phyloP scores from a whole-genome alignment of 2,797 vertebrate genomes.

The Mormyrops attenuatus region DNA sequence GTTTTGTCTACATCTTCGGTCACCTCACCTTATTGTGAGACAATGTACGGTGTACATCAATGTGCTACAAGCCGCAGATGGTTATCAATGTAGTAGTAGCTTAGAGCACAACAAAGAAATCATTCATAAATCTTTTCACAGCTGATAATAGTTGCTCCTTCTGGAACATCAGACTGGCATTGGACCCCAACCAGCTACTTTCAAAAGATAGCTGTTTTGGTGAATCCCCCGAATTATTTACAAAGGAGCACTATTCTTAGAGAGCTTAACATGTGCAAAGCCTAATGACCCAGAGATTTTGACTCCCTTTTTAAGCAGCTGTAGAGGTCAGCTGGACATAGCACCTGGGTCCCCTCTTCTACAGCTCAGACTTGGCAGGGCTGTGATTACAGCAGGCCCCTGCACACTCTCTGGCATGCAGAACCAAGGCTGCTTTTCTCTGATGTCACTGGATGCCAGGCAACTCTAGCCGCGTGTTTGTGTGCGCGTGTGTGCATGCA shows the following conservation, averaged over 20 bases:
- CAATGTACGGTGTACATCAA: neutral
- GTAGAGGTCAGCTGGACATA: neutral
- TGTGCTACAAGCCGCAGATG: neutral
- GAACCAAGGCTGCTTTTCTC: neutral
- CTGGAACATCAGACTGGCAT: neutral
- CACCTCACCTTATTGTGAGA: neutral
- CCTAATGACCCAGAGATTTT: slow-evolving; percentile 3
- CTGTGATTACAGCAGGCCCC: neutral
- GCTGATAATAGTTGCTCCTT: neutral
- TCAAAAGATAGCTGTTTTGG: neutral
- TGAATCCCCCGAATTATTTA: neutral
- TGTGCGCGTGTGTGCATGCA: neutral
- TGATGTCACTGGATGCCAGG: neutral
- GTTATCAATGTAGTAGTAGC: neutral
- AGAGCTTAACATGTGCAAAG: neutral
- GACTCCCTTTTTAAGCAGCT: neutral
- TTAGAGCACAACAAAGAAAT: slow-evolving; percentile 6
- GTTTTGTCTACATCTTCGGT: neutral
- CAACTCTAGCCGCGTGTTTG: neutral
- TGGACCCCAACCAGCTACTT: neutral
- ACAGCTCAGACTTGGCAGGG: neutral
- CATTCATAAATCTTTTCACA: neutral
- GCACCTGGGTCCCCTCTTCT: neutral
- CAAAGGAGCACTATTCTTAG: neutral
- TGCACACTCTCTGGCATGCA: neutral